Base-by-base conservation (phyloP, 2,797 vertebrate genomes). In the Atherinosoma microstoma region DNA sequence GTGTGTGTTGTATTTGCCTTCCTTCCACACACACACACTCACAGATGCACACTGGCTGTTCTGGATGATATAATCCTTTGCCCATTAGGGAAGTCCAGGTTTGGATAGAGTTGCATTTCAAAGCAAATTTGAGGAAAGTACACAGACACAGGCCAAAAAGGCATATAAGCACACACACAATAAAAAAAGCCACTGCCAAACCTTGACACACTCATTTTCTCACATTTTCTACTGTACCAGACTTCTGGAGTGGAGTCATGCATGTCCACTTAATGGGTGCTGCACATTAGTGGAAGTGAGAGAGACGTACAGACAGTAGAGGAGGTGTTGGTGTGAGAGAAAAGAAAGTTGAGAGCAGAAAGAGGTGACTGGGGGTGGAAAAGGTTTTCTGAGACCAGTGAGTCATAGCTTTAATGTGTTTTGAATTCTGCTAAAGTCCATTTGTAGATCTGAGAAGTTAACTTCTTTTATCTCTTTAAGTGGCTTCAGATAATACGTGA, bases 71-170 rank as follows among this genome's bases (percentile, higher is more conserved):
- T 77, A 87, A 84, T 82, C 76, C 62, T 83, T 75, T 67, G 58
- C 66, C 83, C 69, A 79, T 84, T 79, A 72, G 71, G 72, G 73
- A 67, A 78, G 70, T 73, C 74, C 57, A 71, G 67, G 62, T 82
- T 82, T 86, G 75, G 84, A 83, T 82, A 69, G 72, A 79, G 78
- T 73, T 68, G 62, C 67, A 72, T 75, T 80, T 83, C 20, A 56
- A 78, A 82, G 75, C 45, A 72, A 77, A 88, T 73, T 51, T 64
- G 35, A 63, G 58, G 58, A 72, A 79, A 77, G 53, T 63, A 71
- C 49, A 70, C 34, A 45, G 0, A 70, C 60, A 58, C 47, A 63
- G 49, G 47, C 58, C 63, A 68, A 63, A 68, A 13, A 57, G 34
- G 24, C 45, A 60, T 51, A 53, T 53, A 57, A 49, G 27, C 34